phyloP scores from a whole-genome alignment of 2,888 invertebrate genomes.

The Eubasilissa splendida region DNA sequence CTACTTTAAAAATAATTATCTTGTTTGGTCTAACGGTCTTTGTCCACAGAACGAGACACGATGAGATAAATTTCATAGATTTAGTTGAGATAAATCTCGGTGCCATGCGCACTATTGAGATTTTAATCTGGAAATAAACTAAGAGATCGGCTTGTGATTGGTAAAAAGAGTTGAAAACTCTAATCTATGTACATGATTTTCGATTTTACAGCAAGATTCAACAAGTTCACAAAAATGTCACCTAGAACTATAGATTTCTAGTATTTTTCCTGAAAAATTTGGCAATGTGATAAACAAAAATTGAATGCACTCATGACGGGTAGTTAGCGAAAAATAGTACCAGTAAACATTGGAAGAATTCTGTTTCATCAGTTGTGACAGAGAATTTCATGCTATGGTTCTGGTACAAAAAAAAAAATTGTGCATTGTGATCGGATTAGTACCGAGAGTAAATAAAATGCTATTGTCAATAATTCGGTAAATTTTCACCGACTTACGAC shows the following conservation, averaged over 20 bases:
- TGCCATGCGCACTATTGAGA: too few species aligned
- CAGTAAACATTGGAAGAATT: not conserved
- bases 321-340: conserved; percentile 1
- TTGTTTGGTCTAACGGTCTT: too few species aligned
- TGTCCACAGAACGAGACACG: too few species aligned
- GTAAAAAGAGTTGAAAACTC: too few species aligned
- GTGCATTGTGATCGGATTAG: conserved; percentile 37
- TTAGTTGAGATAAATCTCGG: too few species aligned
- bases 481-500: conserved; percentile 36
- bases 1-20: too few species aligned
- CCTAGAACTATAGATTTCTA: not conserved
- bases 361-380: conserved; percentile 31
- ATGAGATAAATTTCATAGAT: too few species aligned
- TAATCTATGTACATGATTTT: too few species aligned
- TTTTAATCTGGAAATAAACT: too few species aligned
- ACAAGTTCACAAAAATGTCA: conserved; percentile 17
- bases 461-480: conserved; percentile 31
- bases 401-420: conserved; percentile 14
- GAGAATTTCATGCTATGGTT: conserved; percentile 43
- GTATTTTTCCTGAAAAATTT: too few species aligned
- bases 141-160: too few species aligned
- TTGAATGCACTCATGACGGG: conserved; percentile 5
- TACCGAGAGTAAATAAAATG: conserved; percentile 30
- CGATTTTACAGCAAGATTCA: too few species aligned
- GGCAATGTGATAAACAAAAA: conserved; percentile 18